Evolutionary conservation across 2,888 invertebrate genomes (phyloP).

Genomic region (Drosophila leonis): DNA sequence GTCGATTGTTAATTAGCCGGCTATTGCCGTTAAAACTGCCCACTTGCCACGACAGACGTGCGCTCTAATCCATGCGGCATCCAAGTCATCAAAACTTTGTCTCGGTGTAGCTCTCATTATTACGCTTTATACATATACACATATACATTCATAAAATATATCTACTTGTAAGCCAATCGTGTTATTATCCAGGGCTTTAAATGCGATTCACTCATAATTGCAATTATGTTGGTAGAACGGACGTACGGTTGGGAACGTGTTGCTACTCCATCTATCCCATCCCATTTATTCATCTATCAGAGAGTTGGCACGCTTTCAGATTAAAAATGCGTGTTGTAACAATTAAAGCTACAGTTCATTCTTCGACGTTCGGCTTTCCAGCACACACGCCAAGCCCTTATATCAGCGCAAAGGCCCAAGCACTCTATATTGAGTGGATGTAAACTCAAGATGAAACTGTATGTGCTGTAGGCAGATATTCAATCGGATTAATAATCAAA

Average conservation of each 20-base stretch:
- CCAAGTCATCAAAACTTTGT: slow-evolving; percentile 48
- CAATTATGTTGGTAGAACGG: slow-evolving; percentile 33
- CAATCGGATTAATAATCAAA: neutral
- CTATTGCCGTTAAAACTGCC: slow-evolving; percentile 9
- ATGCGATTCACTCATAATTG: slow-evolving; percentile 56
- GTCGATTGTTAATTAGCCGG: slow-evolving; percentile 45
- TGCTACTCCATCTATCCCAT: slow-evolving; percentile 16
- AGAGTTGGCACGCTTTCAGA: neutral
- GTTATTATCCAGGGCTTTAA: slow-evolving; percentile 49
- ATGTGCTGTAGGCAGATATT: neutral
- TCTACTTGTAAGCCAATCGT: slow-evolving; percentile 25
- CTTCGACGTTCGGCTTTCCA: neutral
- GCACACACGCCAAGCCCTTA: neutral
- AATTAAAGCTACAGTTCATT: neutral
- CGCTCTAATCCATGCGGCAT: slow-evolving; percentile 26
- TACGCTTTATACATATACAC: neutral
- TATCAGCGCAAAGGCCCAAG: neutral
- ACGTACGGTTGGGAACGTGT: slow-evolving; percentile 26
- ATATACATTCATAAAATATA: neutral
- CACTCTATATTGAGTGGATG: neutral
- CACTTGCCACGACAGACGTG: slow-evolving; percentile 11
- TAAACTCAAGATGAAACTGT: neutral
- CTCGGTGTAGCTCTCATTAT: slow-evolving; percentile 16
- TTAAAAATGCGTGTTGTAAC: neutral
- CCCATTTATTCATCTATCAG: neutral